Evolutionary conservation across 1,140 invertebrate genomes (phyloP).

Genomic region (Drosophila ambigua): DNA sequence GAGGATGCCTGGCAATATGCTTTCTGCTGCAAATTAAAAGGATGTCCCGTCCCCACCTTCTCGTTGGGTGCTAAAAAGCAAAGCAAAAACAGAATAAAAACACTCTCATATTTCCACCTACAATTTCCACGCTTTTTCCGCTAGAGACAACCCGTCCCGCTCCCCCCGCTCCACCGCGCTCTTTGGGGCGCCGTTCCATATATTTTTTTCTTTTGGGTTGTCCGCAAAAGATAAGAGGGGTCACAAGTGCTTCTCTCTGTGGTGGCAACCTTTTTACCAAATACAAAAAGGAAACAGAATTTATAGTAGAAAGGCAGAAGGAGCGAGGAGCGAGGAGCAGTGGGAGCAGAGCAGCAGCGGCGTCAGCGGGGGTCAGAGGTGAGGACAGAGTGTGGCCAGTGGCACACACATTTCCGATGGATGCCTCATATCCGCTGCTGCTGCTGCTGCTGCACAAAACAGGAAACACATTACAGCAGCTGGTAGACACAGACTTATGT

Average conservation of each 20-base stretch:
- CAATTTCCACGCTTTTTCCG: constrained; percentile 6
- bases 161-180: too few species aligned
- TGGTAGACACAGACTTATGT: constrained; percentile 81
- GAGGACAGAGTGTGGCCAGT: constrained; percentile 37
- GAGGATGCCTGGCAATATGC: constrained; percentile 64
- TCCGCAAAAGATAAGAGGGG: constrained; percentile 67
- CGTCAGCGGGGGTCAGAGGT: constrained; percentile 8
- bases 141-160: too few species aligned
- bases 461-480: constrained; percentile 81
- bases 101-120: background rate
- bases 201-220: constrained; percentile 68
- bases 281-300: constrained; percentile 24
- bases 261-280: constrained; percentile 61
- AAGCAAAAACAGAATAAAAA: too few species aligned
- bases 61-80: too few species aligned
- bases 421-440: constrained; percentile 74
- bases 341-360: background rate
- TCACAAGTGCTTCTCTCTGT: constrained; percentile 36
- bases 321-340: constrained; percentile 9
- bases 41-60: background rate
- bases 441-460: constrained; percentile 56
- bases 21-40: constrained; percentile 72
- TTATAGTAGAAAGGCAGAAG: background rate
- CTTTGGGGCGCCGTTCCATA: constrained; percentile 48
- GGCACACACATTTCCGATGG: constrained; percentile 48